A percentile compares a stretch with the other conserved stretches of the same genome.
Evolutionary conservation across 2,113 vertebrate genomes (phyloP).

Genomic region (Brienomyrus longianalis): DNA sequence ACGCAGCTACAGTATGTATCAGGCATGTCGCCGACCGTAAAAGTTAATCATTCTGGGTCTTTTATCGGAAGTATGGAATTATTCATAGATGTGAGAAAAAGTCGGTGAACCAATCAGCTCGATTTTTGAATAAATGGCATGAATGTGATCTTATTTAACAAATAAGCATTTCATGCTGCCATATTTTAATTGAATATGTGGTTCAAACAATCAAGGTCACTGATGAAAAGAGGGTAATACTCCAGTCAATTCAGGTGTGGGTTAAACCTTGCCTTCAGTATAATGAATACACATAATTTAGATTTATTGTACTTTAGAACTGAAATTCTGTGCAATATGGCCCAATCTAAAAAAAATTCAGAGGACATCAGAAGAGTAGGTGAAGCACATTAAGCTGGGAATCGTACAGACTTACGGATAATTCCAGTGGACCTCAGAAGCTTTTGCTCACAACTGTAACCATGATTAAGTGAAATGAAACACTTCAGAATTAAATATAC

Average conservation of each 20-base stretch:
- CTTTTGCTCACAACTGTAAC: neutral
- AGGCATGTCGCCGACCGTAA: neutral
- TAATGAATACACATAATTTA: neutral
- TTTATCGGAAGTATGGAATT: neutral
- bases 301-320: neutral
- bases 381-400: neutral
- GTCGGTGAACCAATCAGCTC: neutral
- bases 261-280: neutral
- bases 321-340: neutral
- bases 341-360: neutral
- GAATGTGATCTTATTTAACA: neutral
- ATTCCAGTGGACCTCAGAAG: neutral
- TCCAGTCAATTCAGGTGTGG: neutral
- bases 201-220: neutral
- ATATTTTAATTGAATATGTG: neutral
- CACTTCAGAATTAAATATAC: neutral
- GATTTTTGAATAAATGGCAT: neutral
- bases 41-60: neutral
- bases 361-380: neutral
- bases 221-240: neutral
- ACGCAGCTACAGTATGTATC: neutral
- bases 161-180: neutral
- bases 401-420: neutral
- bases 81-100: neutral
- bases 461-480: neutral